Percentiles rank a stretch among this genome's conserved stretches.
phyloP scores from a whole-genome alignment of 2,888 invertebrate genomes.

The Sylvicola cinctus region DNA sequence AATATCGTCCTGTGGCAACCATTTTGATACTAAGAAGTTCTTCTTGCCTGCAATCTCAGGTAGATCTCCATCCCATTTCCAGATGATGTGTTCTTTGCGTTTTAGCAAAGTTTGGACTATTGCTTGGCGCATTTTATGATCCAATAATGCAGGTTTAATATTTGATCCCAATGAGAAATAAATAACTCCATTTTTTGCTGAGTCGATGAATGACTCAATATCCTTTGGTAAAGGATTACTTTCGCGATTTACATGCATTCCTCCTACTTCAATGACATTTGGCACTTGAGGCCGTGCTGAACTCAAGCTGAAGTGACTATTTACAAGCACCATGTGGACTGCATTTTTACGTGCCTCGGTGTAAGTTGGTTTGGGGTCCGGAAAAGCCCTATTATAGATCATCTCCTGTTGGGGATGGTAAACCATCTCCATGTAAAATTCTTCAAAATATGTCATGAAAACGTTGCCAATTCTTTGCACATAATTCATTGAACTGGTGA shows the following conservation, averaged over 20 bases:
- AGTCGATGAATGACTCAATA: slow-evolving; percentile 21
- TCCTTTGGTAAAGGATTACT: slow-evolving; percentile 18
- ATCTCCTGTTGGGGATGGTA: no score
- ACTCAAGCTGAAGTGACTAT: slow-evolving; percentile 20
- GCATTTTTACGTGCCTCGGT: no score
- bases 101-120: slow-evolving; percentile 10
- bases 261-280: slow-evolving; percentile 25
- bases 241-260: slow-evolving; percentile 24
- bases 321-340: slow-evolving; percentile 20
- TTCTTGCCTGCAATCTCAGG: not conserved
- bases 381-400: no score
- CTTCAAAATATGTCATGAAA: no score
- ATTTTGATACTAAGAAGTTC: slow-evolving; percentile 18
- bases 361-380: no score
- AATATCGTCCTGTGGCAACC: slow-evolving; percentile 23
- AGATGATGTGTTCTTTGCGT: slow-evolving; percentile 7
- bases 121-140: slow-evolving; percentile 12
- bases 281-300: slow-evolving; percentile 20
- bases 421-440: no score
- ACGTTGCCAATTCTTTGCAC: no score
- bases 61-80: slow-evolving; percentile 6
- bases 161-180: slow-evolving; percentile 29
- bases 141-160: slow-evolving; percentile 15
- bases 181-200: slow-evolving; percentile 24
- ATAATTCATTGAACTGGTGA: no score